phyloP scores from a whole-genome alignment of 1,140 invertebrate genomes.

The Drosophila tropicalis region DNA sequence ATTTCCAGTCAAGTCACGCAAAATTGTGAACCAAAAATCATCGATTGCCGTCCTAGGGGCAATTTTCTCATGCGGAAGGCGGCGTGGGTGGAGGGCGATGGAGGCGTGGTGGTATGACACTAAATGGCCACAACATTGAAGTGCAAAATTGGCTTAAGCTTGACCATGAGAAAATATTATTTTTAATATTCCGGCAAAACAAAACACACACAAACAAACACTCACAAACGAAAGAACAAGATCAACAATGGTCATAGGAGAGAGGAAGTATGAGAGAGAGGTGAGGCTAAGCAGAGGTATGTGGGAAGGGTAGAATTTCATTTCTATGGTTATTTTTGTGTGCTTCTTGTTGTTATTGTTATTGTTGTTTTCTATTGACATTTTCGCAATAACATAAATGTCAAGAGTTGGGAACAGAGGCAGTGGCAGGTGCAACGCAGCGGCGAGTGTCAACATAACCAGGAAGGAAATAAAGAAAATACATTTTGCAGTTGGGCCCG shows the following conservation, averaged over 20 bases:
- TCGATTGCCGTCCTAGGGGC: slow-evolving; percentile 27
- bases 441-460: background rate
- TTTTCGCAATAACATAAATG: slow-evolving; percentile 21
- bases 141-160: slow-evolving; percentile 68
- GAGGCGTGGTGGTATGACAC: background rate
- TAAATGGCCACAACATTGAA: slow-evolving; percentile 22
- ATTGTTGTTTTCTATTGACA: slow-evolving; percentile 15
- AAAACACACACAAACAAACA: slow-evolving; percentile 38
- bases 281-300: background rate
- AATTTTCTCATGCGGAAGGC: slow-evolving; percentile 2
- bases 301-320: background rate
- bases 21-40: slow-evolving; percentile 33
- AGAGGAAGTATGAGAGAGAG: background rate
- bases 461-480: slow-evolving; percentile 9
- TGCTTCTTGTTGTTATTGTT: background rate
- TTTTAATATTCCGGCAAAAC: slow-evolving; percentile 58
- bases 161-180: slow-evolving; percentile 73
- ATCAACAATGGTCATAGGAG: background rate
- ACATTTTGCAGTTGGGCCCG: background rate
- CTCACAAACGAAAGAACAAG: slow-evolving; percentile 28
- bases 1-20: slow-evolving; percentile 41
- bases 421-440: background rate
- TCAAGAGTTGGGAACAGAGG: background rate
- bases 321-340: slow-evolving; percentile 11
- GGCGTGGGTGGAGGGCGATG: background rate